Conservation (phyloP, 35 echinoderm and acorn worm species). For the Strongylocentrotus purpuratus region DNA sequence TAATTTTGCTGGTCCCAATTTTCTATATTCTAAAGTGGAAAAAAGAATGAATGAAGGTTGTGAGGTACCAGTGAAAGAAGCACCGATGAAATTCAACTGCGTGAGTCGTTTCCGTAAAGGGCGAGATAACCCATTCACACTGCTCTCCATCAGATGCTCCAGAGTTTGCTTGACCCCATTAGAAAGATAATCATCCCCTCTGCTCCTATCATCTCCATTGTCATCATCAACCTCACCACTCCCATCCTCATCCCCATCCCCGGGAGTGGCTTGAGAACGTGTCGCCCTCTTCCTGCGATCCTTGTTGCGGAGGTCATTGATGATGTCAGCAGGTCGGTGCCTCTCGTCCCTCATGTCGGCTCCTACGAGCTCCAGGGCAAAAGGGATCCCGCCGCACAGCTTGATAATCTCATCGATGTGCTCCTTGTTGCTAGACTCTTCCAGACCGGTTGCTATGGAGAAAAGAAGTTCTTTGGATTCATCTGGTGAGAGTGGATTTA, state of each 20-base stretch:
- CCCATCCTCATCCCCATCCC: not conserved
- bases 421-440: not conserved
- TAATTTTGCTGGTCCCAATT: too few relatives aligned
- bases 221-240: not conserved
- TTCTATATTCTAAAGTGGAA: too few relatives aligned
- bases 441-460: constrained; percentile 16
- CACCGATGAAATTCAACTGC: not conserved
- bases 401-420: constrained; percentile 12
- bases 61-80: not conserved
- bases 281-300: not conserved
- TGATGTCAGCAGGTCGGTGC: not conserved
- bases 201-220: not conserved
- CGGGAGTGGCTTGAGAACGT: not conserved
- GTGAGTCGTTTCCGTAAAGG: not conserved
- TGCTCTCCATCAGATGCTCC: not conserved
- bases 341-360: constrained; percentile 26
- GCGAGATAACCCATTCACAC: not conserved
- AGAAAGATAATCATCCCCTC: not conserved
- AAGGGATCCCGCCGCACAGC: constrained; percentile 7
- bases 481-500: not conserved
- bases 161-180: not conserved
- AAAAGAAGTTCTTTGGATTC: constrained; percentile 17
- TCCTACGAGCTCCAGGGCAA: constrained; percentile 7
- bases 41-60: too few relatives aligned
- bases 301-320: not conserved